Percentiles rank a stretch among this genome's conserved stretches.
These are phyloP conservation scores for Pseudomugil gertrudae DNA, from an alignment of 2,797 vertebrate species.

Conservation along the genomic window DNA sequence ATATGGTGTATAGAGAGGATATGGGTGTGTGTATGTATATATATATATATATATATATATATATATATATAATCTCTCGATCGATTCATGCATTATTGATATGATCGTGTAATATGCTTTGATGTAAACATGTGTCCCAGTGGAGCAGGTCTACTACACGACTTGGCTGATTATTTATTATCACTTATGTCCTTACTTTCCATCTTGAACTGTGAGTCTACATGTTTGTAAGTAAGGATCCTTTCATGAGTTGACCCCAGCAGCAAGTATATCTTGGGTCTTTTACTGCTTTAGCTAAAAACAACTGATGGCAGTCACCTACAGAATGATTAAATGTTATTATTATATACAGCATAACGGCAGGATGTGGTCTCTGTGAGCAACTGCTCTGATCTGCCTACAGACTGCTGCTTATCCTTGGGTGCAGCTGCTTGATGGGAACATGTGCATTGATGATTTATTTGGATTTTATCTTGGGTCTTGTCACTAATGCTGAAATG, in stretches of 20 bases:
- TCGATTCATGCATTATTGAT: neutral
- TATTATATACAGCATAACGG: neutral
- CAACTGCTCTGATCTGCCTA: constrained; percentile 15
- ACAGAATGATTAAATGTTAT: neutral
- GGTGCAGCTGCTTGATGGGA: too few relatives aligned
- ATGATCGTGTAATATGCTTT: neutral
- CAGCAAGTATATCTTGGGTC: neutral
- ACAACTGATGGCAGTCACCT: neutral
- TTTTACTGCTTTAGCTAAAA: neutral
- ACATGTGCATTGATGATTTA: neutral
- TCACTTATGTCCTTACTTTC: too few relatives aligned
- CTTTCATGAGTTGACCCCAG: too few relatives aligned
- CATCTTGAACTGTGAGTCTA: neutral
- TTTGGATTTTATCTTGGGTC: neutral
- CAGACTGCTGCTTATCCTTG: neutral
- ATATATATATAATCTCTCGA: too few relatives aligned
- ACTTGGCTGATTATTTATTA: too few relatives aligned
- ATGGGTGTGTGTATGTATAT: too few relatives aligned
- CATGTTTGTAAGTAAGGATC: neutral
- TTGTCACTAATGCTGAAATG: neutral
- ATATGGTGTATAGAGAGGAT: too few relatives aligned
- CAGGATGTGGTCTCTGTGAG: constrained; percentile 38
- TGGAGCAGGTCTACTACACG: neutral
- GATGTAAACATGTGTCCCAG: neutral
- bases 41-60: too few relatives aligned